Percentiles rank a stretch among this genome's conserved stretches.
Evolutionary conservation across 2,888 invertebrate genomes (phyloP).

Genomic region (Polymixis flavicincta): DNA sequence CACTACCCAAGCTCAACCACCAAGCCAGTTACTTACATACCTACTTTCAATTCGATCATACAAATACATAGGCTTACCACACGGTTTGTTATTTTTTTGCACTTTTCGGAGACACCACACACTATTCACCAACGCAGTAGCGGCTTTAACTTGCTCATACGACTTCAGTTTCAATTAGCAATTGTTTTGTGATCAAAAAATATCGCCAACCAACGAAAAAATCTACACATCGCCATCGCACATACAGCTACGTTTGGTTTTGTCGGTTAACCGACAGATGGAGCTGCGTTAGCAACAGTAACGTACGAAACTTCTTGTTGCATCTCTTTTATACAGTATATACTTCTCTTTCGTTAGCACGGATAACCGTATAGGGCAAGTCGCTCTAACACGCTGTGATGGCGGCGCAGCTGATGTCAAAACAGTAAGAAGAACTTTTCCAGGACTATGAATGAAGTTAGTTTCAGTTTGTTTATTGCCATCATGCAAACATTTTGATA

Average conservation of each 20-base stretch:
- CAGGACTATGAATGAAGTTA: slow-evolving; percentile 41
- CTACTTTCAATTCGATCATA: slow-evolving; percentile 85
- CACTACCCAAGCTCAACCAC: slow-evolving; percentile 83
- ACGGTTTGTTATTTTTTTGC: slow-evolving; percentile 70
- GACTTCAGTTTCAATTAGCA: slow-evolving; percentile 59
- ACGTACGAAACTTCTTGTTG: slow-evolving; percentile 13
- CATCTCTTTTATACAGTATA: slow-evolving; percentile 47
- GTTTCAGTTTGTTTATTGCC: slow-evolving; percentile 35
- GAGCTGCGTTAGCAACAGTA: slow-evolving; percentile 51
- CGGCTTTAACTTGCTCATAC: slow-evolving; percentile 57
- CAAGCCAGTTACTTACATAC: slow-evolving; percentile 78
- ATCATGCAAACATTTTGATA: neutral
- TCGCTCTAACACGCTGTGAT: slow-evolving; percentile 23
- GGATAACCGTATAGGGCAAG: slow-evolving; percentile 18
- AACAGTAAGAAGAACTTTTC: slow-evolving; percentile 49
- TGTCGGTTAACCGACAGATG: slow-evolving; percentile 66
- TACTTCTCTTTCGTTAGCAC: slow-evolving; percentile 35
- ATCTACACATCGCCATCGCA: slow-evolving; percentile 84
- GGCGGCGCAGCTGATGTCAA: slow-evolving; percentile 36
- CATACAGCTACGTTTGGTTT: slow-evolving; percentile 66
- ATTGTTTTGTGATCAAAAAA: slow-evolving; percentile 73
- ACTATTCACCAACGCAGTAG: slow-evolving; percentile 48
- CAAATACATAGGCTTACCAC: slow-evolving; percentile 85
- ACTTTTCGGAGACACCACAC: slow-evolving; percentile 51
- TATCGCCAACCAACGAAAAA: slow-evolving; percentile 78